Percentiles rank a stretch among this genome's conserved stretches.
phyloP scores from a whole-genome alignment of 2,888 invertebrate genomes.

The Drosophila mettleri region DNA sequence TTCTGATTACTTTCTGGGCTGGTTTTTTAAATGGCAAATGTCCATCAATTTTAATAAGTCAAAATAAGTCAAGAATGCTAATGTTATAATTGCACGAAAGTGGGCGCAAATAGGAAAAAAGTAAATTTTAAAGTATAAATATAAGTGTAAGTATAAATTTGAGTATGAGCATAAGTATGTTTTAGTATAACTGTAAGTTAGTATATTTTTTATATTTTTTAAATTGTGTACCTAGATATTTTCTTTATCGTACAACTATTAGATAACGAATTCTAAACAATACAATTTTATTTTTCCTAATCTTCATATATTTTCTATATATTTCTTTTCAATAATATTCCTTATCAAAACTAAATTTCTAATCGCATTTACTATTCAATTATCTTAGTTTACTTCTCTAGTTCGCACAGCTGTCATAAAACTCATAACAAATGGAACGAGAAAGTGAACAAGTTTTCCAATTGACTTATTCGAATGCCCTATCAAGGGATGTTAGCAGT shows the following conservation, averaged over 20 bases:
- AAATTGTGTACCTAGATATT: too few relatives aligned
- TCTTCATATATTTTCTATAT: not conserved
- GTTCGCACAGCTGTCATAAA: conserved; percentile 64
- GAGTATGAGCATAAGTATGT: not conserved
- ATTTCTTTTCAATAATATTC: not conserved
- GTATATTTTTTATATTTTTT: not conserved
- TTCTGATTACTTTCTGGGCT: conserved; percentile 48
- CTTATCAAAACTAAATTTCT: not conserved
- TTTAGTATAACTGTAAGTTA: too few relatives aligned
- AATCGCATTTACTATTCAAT: conserved; percentile 42
- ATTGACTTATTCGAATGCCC: conserved; percentile 57
- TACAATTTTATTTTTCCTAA: too few relatives aligned
- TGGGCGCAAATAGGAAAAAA: conserved; percentile 3
- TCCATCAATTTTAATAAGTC: conserved; percentile 67
- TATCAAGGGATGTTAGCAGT: conserved; percentile 53
- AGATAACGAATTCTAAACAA: too few relatives aligned
- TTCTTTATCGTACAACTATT: too few relatives aligned
- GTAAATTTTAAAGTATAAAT: not conserved
- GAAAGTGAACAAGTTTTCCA: conserved; percentile 53
- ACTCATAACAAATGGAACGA: conserved; percentile 11
- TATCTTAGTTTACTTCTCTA: conserved; percentile 41
- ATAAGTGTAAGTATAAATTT: not conserved
- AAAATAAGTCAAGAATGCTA: conserved; percentile 55
- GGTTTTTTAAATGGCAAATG: conserved; percentile 42
- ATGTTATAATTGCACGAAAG: conserved; percentile 49